Evolutionary conservation across 2,797 vertebrate genomes (phyloP).

Genomic region (Scyliorhinus canicula): DNA sequence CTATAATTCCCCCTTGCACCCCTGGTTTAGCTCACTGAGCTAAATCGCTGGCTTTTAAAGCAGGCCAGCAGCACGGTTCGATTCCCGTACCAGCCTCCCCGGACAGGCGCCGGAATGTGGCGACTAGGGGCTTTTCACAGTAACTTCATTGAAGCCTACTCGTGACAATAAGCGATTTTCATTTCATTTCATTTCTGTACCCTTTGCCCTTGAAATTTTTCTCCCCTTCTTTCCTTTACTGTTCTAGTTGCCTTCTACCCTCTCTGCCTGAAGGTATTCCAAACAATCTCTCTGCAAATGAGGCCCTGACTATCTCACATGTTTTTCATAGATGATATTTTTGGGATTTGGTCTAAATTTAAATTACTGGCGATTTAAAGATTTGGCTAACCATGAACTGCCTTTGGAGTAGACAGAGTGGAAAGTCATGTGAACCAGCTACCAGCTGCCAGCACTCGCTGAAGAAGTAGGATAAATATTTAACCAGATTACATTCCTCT

Average conservation of each 20-base stretch:
- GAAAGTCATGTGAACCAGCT: conserved; percentile 21
- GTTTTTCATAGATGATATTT: background rate
- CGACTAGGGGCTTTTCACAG: too few relatives aligned
- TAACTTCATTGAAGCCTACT: too few relatives aligned
- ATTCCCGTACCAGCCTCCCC: too few relatives aligned
- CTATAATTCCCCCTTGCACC: background rate
- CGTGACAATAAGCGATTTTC: too few relatives aligned
- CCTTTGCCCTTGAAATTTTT: background rate
- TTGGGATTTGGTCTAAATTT: background rate
- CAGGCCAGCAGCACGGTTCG: too few relatives aligned
- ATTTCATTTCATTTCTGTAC: too few relatives aligned
- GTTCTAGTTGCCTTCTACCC: background rate
- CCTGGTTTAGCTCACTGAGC: too few relatives aligned
- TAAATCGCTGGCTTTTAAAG: too few relatives aligned
- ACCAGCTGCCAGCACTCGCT: background rate
- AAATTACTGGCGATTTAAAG: background rate
- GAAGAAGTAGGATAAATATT: conserved; percentile 27
- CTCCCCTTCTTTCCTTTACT: background rate
- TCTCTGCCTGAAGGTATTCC: background rate
- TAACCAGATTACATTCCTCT: conserved; percentile 30
- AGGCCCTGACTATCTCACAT: background rate
- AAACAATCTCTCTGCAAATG: background rate
- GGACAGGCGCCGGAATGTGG: too few relatives aligned
- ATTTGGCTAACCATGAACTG: background rate
- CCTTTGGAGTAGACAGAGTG: background rate